A percentile compares a stretch with the other conserved stretches of the same genome.
Evolutionary conservation across 2,113 vertebrate species (phyloP).

Genomic region (Physeter macrocephalus): DNA sequence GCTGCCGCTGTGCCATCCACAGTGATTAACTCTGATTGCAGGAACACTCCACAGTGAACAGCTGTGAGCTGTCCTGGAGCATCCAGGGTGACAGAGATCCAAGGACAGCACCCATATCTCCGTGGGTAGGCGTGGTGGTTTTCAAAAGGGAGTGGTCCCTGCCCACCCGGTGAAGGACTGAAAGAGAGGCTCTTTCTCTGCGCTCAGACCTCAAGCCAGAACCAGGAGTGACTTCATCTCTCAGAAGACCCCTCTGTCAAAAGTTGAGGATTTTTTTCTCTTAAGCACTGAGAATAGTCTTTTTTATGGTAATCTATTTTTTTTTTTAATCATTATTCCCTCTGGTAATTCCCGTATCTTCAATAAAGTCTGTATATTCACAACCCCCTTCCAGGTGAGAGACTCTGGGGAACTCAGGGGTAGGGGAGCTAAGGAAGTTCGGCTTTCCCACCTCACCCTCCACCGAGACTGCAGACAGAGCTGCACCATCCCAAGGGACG

Average conservation of each 20-base stretch:
- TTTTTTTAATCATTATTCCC: background rate
- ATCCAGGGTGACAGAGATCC: background rate
- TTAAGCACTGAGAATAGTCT: background rate
- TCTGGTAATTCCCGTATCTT: background rate
- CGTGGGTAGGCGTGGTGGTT: background rate
- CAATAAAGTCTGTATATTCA: background rate
- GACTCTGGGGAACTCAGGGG: background rate
- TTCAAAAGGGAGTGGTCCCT: fast-evolving
- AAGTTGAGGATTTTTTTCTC: background rate
- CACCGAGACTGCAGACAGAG: background rate
- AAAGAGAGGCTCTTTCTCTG: background rate
- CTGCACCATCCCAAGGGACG: background rate
- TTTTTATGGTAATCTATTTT: background rate
- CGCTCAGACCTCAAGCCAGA: background rate
- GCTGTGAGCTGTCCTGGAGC: background rate
- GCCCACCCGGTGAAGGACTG: fast-evolving
- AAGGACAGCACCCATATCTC: background rate
- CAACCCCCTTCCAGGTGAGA: background rate
- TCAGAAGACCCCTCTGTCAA: background rate
- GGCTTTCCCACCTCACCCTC: background rate
- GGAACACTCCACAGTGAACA: background rate
- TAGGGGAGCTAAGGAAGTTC: background rate
- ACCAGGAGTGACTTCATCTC: background rate
- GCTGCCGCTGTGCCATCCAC: too few species aligned
- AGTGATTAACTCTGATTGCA: background rate